phyloP scores from a whole-genome alignment of 2,888 invertebrate genomes.

The Plagodis pulveraria region DNA sequence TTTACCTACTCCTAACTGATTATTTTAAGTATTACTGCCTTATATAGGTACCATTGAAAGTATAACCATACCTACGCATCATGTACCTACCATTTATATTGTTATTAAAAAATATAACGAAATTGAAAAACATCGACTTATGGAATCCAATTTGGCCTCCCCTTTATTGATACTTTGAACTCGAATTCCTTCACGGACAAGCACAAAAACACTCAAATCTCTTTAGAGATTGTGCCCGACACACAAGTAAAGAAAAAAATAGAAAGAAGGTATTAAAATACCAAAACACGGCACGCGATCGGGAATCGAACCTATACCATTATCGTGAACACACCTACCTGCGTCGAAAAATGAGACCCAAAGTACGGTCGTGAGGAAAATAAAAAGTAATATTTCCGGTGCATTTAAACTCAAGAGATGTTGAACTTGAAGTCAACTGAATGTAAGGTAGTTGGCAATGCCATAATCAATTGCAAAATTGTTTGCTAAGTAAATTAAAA shows the following conservation, averaged over 20 bases:
- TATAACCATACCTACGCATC: no score
- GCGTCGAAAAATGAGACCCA: constrained; percentile 56
- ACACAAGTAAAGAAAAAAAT: constrained; percentile 38
- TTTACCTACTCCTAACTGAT: no score
- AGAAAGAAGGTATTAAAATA: constrained; percentile 59
- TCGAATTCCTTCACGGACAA: constrained; percentile 46
- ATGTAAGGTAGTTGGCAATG: no score
- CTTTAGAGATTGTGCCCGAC: constrained; percentile 31
- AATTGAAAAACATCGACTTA: constrained; percentile 17
- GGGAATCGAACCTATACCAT: constrained; percentile 71
- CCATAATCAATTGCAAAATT: no score
- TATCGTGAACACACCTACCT: constrained; percentile 67
- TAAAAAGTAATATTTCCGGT: no score
- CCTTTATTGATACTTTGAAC: constrained; percentile 35
- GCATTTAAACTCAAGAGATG: no score
- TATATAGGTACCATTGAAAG: no score
- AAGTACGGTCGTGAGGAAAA: constrained; percentile 46
- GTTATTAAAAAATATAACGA: not conserved
- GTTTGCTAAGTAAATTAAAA: no score
- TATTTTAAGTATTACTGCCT: no score
- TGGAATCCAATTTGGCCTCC: constrained; percentile 5
- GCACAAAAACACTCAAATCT: constrained; percentile 41
- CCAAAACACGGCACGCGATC: constrained; percentile 74
- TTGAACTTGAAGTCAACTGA: no score
- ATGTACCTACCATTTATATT: no score